Evolutionary conservation across 2,888 invertebrate species (phyloP), one percentile per base, ranked within the genome.

Genomic region (Frankliniella fusca): DNA sequence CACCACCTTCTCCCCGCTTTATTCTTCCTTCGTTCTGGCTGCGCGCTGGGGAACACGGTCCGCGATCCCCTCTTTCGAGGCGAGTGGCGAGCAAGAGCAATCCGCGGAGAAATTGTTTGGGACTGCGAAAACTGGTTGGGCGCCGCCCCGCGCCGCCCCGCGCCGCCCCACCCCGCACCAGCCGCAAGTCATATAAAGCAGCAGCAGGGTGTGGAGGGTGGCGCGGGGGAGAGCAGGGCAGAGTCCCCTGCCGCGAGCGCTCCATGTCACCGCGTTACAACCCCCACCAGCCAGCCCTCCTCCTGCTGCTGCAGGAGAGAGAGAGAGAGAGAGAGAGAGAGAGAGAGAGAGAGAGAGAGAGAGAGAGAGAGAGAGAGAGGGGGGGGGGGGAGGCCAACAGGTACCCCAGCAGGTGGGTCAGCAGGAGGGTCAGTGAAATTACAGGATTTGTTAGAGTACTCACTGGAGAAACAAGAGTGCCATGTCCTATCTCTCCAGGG

Each of bases 81-180:
- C n/a, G n/a, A n/a, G n/a, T n/a, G n/a, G 54, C 12, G 70, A 76
- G 54, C 54, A 76, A 27, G 54, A 54, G 70, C 70, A 76, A 76
- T 76, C 70, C 27, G 38, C 38, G 70, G 70, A 76, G 70, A 76
- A 76, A 76, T 76, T 76, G 70, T 76, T 76, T 76, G 70, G 70
- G 70, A 76, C 70, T 76, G 70, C 27, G 70, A 76, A 70, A 76
- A 76, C 70, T 76, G 70, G 70, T 76, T 38, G 38, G 38, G 38
- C 38, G 38, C 38, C 38, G 38, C 38, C 3, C 38, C 38, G 38
- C 38, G 3, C 38, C 38, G 38, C 38, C 38, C 38, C 38, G 38
- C 38, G 3, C 38, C 38, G 38, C 38, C 38, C 38, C 38, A 5
- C 38, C 38, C 38, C 38, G 38, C 38, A 2, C 38, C 38, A 5